Evolutionary conservation across 2,888 invertebrate genomes (phyloP).

Genomic region (Colletes collaris): DNA sequence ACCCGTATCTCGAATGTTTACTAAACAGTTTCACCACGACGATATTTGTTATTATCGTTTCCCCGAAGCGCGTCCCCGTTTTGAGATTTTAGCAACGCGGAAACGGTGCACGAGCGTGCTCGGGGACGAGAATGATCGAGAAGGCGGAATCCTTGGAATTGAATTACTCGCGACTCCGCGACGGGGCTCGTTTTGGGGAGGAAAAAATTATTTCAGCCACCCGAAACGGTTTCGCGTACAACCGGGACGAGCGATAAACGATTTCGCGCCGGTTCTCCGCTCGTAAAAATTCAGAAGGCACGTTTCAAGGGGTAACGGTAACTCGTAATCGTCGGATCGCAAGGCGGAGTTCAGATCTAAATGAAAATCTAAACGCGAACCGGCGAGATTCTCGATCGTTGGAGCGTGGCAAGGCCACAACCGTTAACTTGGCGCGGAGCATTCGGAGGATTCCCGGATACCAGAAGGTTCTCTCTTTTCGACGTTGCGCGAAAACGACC

Average conservation of each 20-base stretch:
- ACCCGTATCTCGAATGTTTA: conserved; percentile 29
- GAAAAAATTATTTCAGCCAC: too few species aligned
- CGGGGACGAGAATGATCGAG: too few species aligned
- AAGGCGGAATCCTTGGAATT: too few species aligned
- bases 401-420: conserved; percentile 6
- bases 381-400: background rate
- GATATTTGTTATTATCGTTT: background rate
- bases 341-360: conserved; percentile 23
- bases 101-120: background rate
- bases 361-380: conserved; percentile 28
- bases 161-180: too few species aligned
- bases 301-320: conserved; percentile 19
- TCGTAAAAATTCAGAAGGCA: conserved; percentile 9
- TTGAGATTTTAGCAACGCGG: background rate
- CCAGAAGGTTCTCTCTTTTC: conserved; percentile 52
- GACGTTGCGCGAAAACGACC: background rate
- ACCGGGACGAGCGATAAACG: too few species aligned
- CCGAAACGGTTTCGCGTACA: too few species aligned
- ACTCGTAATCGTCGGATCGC: conserved; percentile 28
- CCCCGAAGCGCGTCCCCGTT: background rate
- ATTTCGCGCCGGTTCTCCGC: conserved; percentile 1
- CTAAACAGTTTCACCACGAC: conserved; percentile 12
- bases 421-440: conserved; percentile 25
- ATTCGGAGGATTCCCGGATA: conserved; percentile 21
- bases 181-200: too few species aligned